Conservation (phyloP, 2,888 invertebrate genomes). For the Scrobipalpa atriplicella region DNA sequence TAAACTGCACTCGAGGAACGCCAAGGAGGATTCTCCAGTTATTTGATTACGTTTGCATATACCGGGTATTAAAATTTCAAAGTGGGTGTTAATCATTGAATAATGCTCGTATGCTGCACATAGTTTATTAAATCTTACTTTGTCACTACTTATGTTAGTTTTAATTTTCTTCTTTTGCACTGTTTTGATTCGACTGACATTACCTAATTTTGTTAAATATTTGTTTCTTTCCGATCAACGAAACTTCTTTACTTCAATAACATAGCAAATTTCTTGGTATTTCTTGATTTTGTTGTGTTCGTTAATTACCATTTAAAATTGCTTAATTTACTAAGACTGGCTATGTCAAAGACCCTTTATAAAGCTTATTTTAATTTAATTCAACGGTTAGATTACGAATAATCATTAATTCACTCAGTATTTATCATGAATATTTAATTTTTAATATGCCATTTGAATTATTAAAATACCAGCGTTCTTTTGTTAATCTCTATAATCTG, state of each 20-base stretch:
- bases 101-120: background rate
- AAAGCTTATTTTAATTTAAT: conserved; percentile 1
- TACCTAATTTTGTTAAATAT: too few species aligned
- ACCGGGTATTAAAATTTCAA: background rate
- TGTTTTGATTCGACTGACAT: too few species aligned
- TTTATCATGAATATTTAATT: conserved; percentile 8
- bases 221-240: too few species aligned
- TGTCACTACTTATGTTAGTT: too few species aligned
- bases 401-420: conserved; percentile 10
- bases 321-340: background rate
- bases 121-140: too few species aligned
- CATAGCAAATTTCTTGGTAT: too few species aligned
- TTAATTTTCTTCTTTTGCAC: too few species aligned
- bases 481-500: conserved; percentile 2
- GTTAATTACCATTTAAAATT: background rate
- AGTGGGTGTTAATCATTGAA: background rate
- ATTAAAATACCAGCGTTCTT: background rate
- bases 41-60: conserved; percentile 14
- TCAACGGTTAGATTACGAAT: conserved; percentile 9
- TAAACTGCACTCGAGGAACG: conserved; percentile 17
- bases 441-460: conserved; percentile 2
- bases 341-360: background rate
- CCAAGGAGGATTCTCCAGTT: background rate
- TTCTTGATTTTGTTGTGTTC: too few species aligned
- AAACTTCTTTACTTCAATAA: too few species aligned